These are phyloP conservation scores for human DNA, from an alignment of 2,113 vertebrate species.

Conservation along the genomic window DNA sequence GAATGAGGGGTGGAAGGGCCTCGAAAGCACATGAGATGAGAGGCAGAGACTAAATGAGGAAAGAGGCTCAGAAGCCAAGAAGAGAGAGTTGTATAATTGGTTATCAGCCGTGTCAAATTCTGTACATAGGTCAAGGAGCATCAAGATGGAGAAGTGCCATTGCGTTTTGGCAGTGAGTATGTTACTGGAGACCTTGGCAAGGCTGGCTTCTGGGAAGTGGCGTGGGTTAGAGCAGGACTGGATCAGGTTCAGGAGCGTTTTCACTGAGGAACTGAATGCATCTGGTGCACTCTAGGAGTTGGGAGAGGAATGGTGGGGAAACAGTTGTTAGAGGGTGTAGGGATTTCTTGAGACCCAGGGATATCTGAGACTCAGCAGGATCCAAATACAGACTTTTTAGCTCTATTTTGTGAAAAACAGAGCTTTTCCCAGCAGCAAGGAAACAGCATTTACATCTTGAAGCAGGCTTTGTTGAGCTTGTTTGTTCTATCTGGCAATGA, in stretches of 20 bases:
- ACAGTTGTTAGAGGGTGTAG: conserved; percentile 53
- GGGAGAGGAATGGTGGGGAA: conserved; percentile 57
- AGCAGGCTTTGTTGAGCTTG: conserved; percentile 54
- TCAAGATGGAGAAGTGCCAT: conserved; percentile 72
- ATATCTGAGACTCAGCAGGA: neutral
- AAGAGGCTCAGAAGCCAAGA: conserved; percentile 66
- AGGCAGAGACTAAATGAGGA: conserved; percentile 71
- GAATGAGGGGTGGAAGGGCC: neutral
- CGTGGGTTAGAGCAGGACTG: conserved; percentile 71
- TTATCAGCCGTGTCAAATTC: conserved; percentile 79
- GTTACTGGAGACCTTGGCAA: conserved; percentile 82
- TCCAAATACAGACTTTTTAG: neutral
- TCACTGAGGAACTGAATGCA: conserved; percentile 70
- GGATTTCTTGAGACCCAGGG: conserved; percentile 37
- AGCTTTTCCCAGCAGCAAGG: conserved; percentile 55
- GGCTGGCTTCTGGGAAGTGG: conserved; percentile 79
- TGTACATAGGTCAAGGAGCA: conserved; percentile 79
- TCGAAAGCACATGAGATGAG: conserved; percentile 56
- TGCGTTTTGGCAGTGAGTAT: conserved; percentile 73
- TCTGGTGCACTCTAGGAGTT: conserved; percentile 79
- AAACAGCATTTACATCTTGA: conserved; percentile 32
- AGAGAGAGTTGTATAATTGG: conserved; percentile 76
- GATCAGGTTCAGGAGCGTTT: conserved; percentile 74
- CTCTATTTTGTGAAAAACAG: neutral
- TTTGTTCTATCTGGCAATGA: conserved; percentile 54